A percentile compares a stretch with the other conserved stretches of the same genome.
Conservation (phyloP, 2,888 invertebrate species). For the Cerastis rubricosa region DNA sequence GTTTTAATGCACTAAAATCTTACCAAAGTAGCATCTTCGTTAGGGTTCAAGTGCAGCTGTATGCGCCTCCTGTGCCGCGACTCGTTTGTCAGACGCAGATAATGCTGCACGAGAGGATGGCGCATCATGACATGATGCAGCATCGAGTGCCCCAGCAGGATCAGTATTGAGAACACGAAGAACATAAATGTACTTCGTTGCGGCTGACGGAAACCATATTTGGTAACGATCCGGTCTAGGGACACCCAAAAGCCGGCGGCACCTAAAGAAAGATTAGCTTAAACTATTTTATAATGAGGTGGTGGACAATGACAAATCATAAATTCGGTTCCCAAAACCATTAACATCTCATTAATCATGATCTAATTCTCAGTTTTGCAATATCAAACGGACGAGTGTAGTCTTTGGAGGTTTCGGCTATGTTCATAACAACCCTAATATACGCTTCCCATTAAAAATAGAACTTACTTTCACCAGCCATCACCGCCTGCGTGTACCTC, state of each 20-base stretch:
- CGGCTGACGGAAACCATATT: constrained; percentile 94
- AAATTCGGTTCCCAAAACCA: not conserved
- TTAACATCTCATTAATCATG: not conserved
- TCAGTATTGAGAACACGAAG: constrained; percentile 95
- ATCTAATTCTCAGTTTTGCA: not conserved
- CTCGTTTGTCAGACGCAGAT: constrained; percentile 94
- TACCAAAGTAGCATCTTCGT: constrained; percentile 96
- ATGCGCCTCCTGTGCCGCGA: constrained; percentile 94
- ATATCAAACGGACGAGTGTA: too few species aligned
- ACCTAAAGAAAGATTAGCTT: constrained; percentile 87
- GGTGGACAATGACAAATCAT: not conserved
- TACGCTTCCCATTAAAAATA: not conserved
- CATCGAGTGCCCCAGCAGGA: constrained; percentile 94
- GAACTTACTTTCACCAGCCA: constrained; percentile 97
- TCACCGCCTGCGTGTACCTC: constrained; percentile 97
- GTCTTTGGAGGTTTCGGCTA: not conserved
- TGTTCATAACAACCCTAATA: not conserved
- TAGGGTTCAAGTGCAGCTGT: constrained; percentile 95
- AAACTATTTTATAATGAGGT: not conserved
- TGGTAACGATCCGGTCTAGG: constrained; percentile 95
- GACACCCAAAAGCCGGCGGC: constrained; percentile 97
- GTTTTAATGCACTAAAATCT: constrained; percentile 63
- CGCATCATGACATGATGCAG: constrained; percentile 94
- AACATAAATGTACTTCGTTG: constrained; percentile 96
- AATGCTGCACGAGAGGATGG: constrained; percentile 96